Evolutionary conservation across 2,113 vertebrate genomes (phyloP), one percentile per base, ranked within the genome.

Genomic region (Zapus hudsonius): DNA sequence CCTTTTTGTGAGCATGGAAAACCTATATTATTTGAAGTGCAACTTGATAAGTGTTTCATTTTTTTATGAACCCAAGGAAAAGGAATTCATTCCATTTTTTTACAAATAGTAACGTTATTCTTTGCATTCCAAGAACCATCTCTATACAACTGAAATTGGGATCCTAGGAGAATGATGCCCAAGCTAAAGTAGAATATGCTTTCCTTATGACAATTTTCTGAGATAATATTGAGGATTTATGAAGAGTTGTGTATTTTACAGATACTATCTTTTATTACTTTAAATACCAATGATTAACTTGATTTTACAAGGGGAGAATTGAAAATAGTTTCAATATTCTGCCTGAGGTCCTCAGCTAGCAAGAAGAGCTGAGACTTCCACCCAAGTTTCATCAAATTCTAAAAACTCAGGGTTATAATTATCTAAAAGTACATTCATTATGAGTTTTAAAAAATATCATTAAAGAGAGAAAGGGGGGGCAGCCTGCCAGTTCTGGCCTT

Each of bases 41-140:
- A 94, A 79, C 81, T 96, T 96, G 96, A 85, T 96, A 96, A 96
- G 89, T 94, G 59, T 95, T 96, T 95, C 79, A 96, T 91, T 95
- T 94, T 96, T 96, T 52, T 96, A 96, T 96, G 91, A 95, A 85
- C 66, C 55, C 27, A 59, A 87, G 86, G 84, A 95, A 96, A 95
- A 95, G 33, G 93, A 95, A 94, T 88, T 84, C 95, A 93, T 95
- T 97, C 82, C 70, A 92, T 93, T 95, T 92, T n/a, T n/a, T 96
- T 92, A 83, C 84, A 95, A 97, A 96, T 83, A 73, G 74, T 70
- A 89, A 94, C 67, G 55, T 61, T 59, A 81, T 70, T 93, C 84
- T 95, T 72, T 80, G 55, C 52, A 83, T 95, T 86, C 80, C 87
- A 63, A 82, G 64, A 85, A 78, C 73, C 20, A 91, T 94, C 25